Evolutionary conservation across 2,888 invertebrate genomes (phyloP).

Genomic region (Trichopoda pennipes): DNA sequence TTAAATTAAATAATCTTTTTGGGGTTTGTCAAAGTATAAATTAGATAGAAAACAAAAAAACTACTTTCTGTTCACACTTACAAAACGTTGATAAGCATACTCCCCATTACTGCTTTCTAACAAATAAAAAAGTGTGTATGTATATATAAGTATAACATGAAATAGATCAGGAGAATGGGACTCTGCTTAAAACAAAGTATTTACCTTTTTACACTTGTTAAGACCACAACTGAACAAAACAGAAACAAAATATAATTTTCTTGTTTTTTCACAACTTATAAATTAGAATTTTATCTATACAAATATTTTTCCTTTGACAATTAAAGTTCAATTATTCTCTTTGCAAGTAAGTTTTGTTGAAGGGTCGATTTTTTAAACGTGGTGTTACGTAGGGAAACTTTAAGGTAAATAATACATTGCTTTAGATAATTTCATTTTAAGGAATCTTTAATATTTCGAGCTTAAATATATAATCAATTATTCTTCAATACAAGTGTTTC

Average conservation of each 20-base stretch:
- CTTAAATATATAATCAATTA: too few relatives aligned
- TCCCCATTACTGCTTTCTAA: background rate
- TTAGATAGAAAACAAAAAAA: conserved; percentile 33
- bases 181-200: background rate
- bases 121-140: background rate
- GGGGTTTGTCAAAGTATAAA: conserved; percentile 16
- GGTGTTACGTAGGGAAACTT: background rate
- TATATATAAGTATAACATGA: background rate
- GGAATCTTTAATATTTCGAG: background rate
- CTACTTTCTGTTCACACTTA: conserved; percentile 10
- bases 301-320: background rate
- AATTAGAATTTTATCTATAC: background rate
- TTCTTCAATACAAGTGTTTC: too few relatives aligned
- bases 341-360: background rate
- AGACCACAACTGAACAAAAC: background rate
- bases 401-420: background rate
- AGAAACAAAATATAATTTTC: background rate
- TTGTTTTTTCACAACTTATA: background rate
- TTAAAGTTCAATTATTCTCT: background rate
- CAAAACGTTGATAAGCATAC: background rate
- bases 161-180: background rate
- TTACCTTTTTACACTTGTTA: background rate
- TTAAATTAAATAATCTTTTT: conserved; percentile 19
- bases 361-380: background rate
- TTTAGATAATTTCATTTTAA: background rate